Conservation (phyloP, 1,140 invertebrate genomes). For the Holcopasites calliopsidis region DNA sequence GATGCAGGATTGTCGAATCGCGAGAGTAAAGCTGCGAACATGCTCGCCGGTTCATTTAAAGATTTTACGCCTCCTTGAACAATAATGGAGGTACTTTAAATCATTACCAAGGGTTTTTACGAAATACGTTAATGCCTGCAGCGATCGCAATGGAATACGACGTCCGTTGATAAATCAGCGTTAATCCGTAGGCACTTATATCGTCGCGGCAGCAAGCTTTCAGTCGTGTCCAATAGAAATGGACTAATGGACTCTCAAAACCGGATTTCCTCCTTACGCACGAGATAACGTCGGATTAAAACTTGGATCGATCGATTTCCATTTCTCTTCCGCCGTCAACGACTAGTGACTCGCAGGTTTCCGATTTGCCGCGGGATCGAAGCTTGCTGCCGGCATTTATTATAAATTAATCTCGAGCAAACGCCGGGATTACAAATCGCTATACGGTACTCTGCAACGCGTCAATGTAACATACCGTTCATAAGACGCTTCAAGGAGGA, state of each 20-base stretch:
- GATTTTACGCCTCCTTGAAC: too few relatives aligned
- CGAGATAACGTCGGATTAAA: conserved; percentile 18
- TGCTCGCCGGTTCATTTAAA: too few relatives aligned
- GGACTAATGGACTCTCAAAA: conserved; percentile 6
- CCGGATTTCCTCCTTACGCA: conserved; percentile 16
- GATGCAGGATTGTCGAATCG: too few relatives aligned
- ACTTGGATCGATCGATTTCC: conserved; percentile 25
- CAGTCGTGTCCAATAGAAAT: conserved; percentile 5
- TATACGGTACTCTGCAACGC: neutral
- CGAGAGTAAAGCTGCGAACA: too few relatives aligned
- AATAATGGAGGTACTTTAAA: too few relatives aligned
- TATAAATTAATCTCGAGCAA: conserved; percentile 10
- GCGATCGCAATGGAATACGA: neutral
- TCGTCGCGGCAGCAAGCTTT: neutral
- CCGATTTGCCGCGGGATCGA: neutral
- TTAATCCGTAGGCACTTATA: conserved; percentile 11
- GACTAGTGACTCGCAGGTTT: neutral
- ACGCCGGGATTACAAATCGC: neutral
- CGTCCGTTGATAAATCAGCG: neutral
- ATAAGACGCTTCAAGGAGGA: neutral
- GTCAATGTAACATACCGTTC: neutral
- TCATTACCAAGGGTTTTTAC: too few relatives aligned
- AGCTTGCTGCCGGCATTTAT: neutral
- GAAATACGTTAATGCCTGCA: neutral
- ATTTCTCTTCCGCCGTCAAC: conserved; percentile 22